Evolutionary conservation across 2,888 invertebrate genomes (phyloP), one percentile per base, ranked within the genome.

Genomic region (Baronia brevicornis): DNA sequence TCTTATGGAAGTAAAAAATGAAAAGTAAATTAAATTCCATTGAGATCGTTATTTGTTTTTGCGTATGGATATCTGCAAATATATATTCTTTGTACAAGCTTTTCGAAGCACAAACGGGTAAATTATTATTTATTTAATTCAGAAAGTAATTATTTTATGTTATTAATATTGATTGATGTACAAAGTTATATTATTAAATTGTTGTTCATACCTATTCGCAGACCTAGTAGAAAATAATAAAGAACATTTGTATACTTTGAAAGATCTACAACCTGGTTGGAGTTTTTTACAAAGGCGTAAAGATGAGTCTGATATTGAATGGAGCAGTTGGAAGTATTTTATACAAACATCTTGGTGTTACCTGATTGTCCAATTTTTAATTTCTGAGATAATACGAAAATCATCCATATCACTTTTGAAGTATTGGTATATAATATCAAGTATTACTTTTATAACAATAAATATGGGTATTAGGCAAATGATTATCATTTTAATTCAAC

Each of bases 291-390:
- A 72, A 13, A 75, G 86, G 48, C 84, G 82, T 40, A 87, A 86
- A 70, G 93, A 93, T 72, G 67, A 75, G 11, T 86, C 91, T 9
- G 92, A 93, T 69, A 75, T 85, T 54, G 93, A 93, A 75, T 93
- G 92, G 92, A 86, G 70, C 52, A 79, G 86, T 34, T 90, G 89
- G 85, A 86, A 86, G 50, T 85, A 73, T 42, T 82, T 87, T 33
- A 60, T 89, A 29, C 59, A 68, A 23, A 68, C 63, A 39, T 63
- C 87, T 29, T 75, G 85, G 56, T 84, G 86, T 30, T 90, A 88
- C 80, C 54, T 88, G 40, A 46, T 86, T 36, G 34, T 86, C 12
- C 88, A 91, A 51, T 70, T 88, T 43, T 11, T 82, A 25, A 51
- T 87, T 33, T 85, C 88, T 15, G 87, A 89, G 60, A 42, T 75